phyloP scores from a whole-genome alignment of 1,140 invertebrate genomes.

The Drosophila prosaltans region DNA sequence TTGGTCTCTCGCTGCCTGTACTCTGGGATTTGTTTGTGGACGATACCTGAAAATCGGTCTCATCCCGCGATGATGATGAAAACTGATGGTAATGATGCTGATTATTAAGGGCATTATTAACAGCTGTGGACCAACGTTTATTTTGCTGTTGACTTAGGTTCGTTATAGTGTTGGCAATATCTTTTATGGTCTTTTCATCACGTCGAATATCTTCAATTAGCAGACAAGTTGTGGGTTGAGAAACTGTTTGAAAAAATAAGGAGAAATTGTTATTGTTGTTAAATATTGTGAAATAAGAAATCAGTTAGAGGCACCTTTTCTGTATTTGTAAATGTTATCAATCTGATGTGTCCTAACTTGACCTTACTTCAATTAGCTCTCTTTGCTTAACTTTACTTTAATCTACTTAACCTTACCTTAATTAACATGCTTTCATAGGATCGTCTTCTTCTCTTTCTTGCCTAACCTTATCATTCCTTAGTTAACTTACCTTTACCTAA shows the following conservation, averaged over 20 bases:
- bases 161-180: slow-evolving; percentile 82
- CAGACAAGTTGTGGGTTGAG: slow-evolving; percentile 69
- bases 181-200: slow-evolving; percentile 80
- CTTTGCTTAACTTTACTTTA: no score
- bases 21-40: slow-evolving; percentile 45
- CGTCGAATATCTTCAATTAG: slow-evolving; percentile 79
- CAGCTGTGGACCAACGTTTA: slow-evolving; percentile 74
- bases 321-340: no score
- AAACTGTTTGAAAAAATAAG: slow-evolving; percentile 48
- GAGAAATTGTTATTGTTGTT: neutral
- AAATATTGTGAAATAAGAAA: no score
- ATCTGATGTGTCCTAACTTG: no score
- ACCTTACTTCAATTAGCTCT: no score
- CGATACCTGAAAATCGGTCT: slow-evolving; percentile 72
- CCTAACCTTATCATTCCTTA: no score
- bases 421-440: no score
- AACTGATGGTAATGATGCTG: slow-evolving; percentile 61
- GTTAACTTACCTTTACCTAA: no score
- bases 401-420: no score
- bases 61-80: slow-evolving; percentile 66
- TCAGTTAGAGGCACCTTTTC: no score
- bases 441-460: no score
- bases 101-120: slow-evolving; percentile 79
- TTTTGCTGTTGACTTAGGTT: slow-evolving; percentile 81
- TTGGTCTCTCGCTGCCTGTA: slow-evolving; percentile 62